Base-by-base conservation (phyloP, 2,888 invertebrate species). In the Dinocampus coccinellae region DNA sequence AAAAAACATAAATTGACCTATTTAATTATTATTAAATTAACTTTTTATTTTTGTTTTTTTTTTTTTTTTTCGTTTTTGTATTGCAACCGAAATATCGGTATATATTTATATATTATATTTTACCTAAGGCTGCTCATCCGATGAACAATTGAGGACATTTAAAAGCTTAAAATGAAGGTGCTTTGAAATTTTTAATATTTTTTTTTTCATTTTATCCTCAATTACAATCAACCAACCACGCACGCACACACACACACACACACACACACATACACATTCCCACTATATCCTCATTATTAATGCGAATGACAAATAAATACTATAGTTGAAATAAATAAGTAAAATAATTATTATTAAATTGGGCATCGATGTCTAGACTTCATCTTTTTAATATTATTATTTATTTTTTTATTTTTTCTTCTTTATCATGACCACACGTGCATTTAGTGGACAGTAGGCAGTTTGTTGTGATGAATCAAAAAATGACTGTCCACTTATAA, bases 71-170 rank as follows among this genome's bases (percentile, higher is more conserved):
- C n/a, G n/a, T n/a, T 77, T 76, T 70, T 74, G 58, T 67, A 53
- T 39, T 75, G 74, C 73, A n/a, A 42, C 77, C 66, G 77, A 76
- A 76, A 16, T 77, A 36, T 63, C 63, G 36, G 36, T 26, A 33
- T 69, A n/a, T n/a, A 57, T 69, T 72, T 67, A 67, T 64, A 62
- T 68, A 65, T 62, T 16, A 64, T 64, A 67, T 74, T 79, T 76
- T 26, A 39, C 20, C 53, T 75, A 81, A 82, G 83, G 84, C 85
- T 85, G 84, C 82, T 84, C 80, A 83, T 85, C 84, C 84, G 85
- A 85, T 83, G 77, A 81, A 80, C 74, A 76, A 81, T 77, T 82
- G 85, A 85, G 84, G 85, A 85, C 85, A 82, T 64, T 36, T 47
- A 16, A 58, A 33, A 16, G 22, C 10, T 26, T 22, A 22, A 39